Evolutionary conservation across 2,797 vertebrate genomes (phyloP).

Genomic region (Poecilia picta): DNA sequence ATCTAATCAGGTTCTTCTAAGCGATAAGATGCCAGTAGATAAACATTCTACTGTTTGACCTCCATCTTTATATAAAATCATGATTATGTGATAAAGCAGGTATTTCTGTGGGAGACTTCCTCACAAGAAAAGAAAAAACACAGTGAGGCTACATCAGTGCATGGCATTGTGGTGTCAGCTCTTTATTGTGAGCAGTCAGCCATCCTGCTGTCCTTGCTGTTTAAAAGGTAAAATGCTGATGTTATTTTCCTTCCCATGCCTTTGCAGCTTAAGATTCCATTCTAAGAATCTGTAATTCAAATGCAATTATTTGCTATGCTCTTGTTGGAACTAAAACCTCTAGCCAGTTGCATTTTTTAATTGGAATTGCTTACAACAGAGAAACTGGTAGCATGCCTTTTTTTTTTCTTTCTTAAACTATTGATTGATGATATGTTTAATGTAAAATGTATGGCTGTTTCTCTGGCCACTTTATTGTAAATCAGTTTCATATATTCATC

Average conservation of each 20-base stretch:
- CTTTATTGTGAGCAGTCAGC: slow-evolving; percentile 72
- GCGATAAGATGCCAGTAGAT: slow-evolving; percentile 51
- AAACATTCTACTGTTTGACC: slow-evolving; percentile 61
- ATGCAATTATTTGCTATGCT: slow-evolving; percentile 68
- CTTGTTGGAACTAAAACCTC: slow-evolving; percentile 46
- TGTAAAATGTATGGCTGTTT: not conserved
- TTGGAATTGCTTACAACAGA: slow-evolving; percentile 44
- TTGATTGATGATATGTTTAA: not conserved
- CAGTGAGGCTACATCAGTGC: slow-evolving; percentile 57
- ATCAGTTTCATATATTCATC: not conserved
- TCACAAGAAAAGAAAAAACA: slow-evolving; percentile 44
- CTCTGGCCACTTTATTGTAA: not conserved
- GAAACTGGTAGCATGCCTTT: slow-evolving; percentile 20
- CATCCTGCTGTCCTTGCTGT: slow-evolving; percentile 78
- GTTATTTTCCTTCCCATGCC: slow-evolving; percentile 63
- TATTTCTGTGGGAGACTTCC: slow-evolving; percentile 49
- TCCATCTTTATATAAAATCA: slow-evolving; percentile 22
- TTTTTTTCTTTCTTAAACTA: not conserved
- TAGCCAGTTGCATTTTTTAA: slow-evolving; percentile 63
- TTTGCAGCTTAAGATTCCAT: slow-evolving; percentile 59
- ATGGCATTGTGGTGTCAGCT: slow-evolving; percentile 74
- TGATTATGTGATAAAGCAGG: slow-evolving; percentile 52
- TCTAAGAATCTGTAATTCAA: slow-evolving; percentile 69
- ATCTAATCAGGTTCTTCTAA: slow-evolving; percentile 62
- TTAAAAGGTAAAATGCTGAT: slow-evolving; percentile 77